Evolutionary conservation across 2,888 invertebrate species (phyloP), one percentile per base, ranked within the genome.

Genomic region (Nymphalis urticae): DNA sequence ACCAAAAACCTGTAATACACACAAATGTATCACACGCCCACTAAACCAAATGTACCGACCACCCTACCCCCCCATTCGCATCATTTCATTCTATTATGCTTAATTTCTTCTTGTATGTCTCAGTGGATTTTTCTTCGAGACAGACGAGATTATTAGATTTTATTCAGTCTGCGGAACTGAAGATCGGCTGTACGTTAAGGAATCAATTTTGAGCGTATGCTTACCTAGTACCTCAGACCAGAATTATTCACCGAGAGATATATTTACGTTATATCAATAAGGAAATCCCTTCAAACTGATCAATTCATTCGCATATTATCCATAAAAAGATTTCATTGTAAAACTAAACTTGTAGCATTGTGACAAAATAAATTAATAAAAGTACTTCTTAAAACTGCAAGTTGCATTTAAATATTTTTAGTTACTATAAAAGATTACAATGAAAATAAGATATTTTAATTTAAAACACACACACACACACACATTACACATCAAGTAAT

Each of bases 31-130:
- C 10, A 7, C 21, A 24, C 53, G 53, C 42, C 53, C 51, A 53
- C 50, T 51, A 24, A 24, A 32, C 58, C 48, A 58, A 66, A 65
- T 69, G 53, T 21, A 24, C 53, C 24, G 16, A 56, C 32, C 27
- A 56, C 56, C 72, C 66, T 58, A 63, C 62, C 70, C 64, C 77
- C 71, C 73, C 73, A 75, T 76, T 76, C 81, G 79, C 83, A 76
- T 86, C 84, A 88, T 86, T 88, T 87, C 81, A 82, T 85, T 82
- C 81, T 79, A 85, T 89, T 87, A 85, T 75, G 75, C 82, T 80
- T 88, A 88, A 89, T 88, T 86, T 79, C 80, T 80, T 80, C 76
- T 81, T 82, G 85, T 83, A 81, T 86, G 87, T 88, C 86, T 86
- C 84, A 74, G 75, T 79, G 83, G 82, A 82, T 87, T 87, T 87